A percentile compares a stretch with the other conserved stretches of the same genome.
These are phyloP conservation scores for Napeogenes sylphis DNA, from an alignment of 2,888 invertebrate species.

Conservation along the genomic window DNA sequence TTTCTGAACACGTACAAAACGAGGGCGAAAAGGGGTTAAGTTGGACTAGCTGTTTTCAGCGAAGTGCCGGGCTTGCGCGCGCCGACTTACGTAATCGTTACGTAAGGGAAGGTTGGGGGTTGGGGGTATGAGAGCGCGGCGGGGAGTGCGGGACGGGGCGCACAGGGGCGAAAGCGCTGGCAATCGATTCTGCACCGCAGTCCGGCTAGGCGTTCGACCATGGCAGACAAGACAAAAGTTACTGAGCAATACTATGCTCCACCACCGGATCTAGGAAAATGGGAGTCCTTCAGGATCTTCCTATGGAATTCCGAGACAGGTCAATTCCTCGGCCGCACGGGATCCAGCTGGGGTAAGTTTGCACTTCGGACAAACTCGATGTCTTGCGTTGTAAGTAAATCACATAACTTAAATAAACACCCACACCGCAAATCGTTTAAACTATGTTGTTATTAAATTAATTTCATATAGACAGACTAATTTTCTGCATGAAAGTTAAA, in stretches of 20 bases:
- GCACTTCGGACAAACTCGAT: background rate
- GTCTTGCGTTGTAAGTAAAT: too few relatives aligned
- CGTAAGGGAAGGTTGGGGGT: conserved; percentile 60
- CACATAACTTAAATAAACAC: too few relatives aligned
- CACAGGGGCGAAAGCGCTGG: conserved; percentile 57
- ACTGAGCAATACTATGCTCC: conserved; percentile 86
- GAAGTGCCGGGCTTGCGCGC: conserved; percentile 63
- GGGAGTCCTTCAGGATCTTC: conserved; percentile 91
- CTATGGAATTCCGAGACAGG: conserved; percentile 95
- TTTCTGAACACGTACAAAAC: conserved; percentile 19
- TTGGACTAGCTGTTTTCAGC: conserved; percentile 23
- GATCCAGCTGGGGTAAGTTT: conserved; percentile 95
- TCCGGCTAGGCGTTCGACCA: conserved; percentile 69
- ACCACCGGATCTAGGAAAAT: conserved; percentile 88
- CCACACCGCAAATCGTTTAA: too few relatives aligned
- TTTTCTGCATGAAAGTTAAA: too few relatives aligned
- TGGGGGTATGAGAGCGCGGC: conserved; percentile 38
- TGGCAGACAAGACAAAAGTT: conserved; percentile 87
- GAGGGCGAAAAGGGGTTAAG: conserved; percentile 21
- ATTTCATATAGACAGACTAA: too few relatives aligned
- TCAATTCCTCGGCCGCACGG: conserved; percentile 94
- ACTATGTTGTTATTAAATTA: too few relatives aligned
- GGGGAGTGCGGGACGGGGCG: conserved; percentile 39
- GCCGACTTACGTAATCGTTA: conserved; percentile 72
- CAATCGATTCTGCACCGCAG: conserved; percentile 72